These are phyloP conservation scores for Glyphotaelius pellucidus DNA, from an alignment of 2,888 invertebrate genomes.

Conservation along the genomic window DNA sequence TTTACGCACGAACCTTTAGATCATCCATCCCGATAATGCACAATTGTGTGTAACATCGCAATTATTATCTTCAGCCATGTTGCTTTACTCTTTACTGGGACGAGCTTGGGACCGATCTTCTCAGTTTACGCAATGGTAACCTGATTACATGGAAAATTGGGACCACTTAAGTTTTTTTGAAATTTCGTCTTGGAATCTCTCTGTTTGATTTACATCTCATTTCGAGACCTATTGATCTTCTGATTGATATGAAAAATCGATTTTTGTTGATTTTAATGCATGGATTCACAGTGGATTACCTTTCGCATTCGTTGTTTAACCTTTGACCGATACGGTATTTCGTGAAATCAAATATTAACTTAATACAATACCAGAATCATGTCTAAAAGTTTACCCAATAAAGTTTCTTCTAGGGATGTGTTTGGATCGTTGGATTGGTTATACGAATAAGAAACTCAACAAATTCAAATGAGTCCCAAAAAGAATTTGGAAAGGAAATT, in stretches of 20 bases:
- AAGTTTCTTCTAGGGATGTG: neutral
- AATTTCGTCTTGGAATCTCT: slow-evolving; percentile 14
- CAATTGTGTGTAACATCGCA: neutral
- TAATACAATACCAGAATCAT: neutral
- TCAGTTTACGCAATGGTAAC: slow-evolving; percentile 14
- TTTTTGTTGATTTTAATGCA: neutral
- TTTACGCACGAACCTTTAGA: neutral
- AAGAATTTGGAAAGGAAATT: neutral
- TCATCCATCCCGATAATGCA: neutral
- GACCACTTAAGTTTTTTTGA: slow-evolving; percentile 38
- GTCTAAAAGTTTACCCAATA: neutral
- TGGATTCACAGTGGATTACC: neutral
- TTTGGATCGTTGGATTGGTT: neutral
- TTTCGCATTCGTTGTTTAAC: neutral
- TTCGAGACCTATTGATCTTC: slow-evolving; percentile 24
- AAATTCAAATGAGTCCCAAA: neutral
- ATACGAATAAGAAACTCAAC: neutral
- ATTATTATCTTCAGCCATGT: slow-evolving; percentile 16
- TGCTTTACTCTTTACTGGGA: neutral
- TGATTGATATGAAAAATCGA: slow-evolving; percentile 31
- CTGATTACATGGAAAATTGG: slow-evolving; percentile 30
- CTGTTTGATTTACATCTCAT: slow-evolving; percentile 22
- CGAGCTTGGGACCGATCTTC: neutral
- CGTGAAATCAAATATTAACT: neutral
- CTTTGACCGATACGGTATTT: neutral